Base-by-base conservation (phyloP, 2,113 vertebrate genomes). In the Columba janthina region DNA sequence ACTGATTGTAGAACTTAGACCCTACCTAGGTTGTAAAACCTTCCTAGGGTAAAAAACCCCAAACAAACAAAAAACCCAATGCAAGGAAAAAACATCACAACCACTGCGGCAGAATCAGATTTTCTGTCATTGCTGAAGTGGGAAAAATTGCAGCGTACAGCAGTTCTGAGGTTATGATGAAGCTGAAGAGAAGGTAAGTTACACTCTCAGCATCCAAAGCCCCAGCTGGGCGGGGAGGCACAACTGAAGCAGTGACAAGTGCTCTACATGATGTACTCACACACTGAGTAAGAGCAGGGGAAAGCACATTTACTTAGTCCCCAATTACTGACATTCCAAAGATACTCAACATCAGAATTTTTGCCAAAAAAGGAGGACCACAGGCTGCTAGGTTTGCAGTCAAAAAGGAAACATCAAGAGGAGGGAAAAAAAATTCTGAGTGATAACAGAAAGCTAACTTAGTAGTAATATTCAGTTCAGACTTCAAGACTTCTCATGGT, bases 251-350 rank as follows among this genome's bases (percentile, higher is more conserved):
- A 44, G 42, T 34, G 91, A 46, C 40, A 42, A 31, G 25, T 14
- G 57, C 28, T 79, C 58, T 10, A 74, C 74, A n/a, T 0, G 0
- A 58, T 25, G 56, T 36, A 46, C 34, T 74, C 4, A 0, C 5
- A 31, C 40, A 57, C 32, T 2, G 5, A 61, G 70, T 24, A 86
- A 42, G 72, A 79, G 40, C 11, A 64, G 44, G 31, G n/a, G 38
- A 89, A 83, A 64, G 62, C n/a, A 76, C 72, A 93, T 24, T 38
- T 17, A 67, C 36, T 42, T 15, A 60, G 38, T 32, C 48, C 28
- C n/a, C 83, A 69, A 38, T 21, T 24, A 66, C n/a, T 78, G 56
- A 13, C 14, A n/a, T 6, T 20, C 10, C 58, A 36, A 56, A 80
- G 48, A 57, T 8, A 17, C 53, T 71, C 53, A 34, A 60, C 86